phyloP scores from a whole-genome alignment of 2,888 invertebrate genomes.

The Nowickia ferox region DNA sequence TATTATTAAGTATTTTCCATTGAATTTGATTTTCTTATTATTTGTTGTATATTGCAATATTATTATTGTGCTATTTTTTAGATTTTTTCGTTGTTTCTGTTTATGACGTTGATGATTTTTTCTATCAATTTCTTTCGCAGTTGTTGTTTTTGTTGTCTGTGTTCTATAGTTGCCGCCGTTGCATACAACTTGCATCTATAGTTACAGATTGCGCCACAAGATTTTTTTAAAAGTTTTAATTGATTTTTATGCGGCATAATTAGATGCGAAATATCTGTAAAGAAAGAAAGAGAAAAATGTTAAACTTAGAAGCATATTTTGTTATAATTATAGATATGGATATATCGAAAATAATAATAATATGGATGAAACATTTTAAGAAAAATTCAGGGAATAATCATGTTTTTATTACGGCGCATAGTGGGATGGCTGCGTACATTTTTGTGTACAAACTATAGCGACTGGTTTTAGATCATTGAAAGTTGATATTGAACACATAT shows the following conservation, averaged over 20 bases:
- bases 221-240: conserved; percentile 44
- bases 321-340: no score
- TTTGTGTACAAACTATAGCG: no score
- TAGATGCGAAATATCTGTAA: conserved; percentile 61
- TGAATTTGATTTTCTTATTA: conserved; percentile 42
- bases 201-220: conserved; percentile 42
- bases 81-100: conserved; percentile 36
- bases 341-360: no score
- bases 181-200: conserved; percentile 64
- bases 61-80: conserved; percentile 17
- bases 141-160: conserved; percentile 44
- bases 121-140: conserved; percentile 46
- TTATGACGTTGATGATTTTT: conserved; percentile 46
- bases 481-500: no score
- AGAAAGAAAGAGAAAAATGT: conserved; percentile 2
- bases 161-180: conserved; percentile 61
- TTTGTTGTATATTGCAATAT: conserved; percentile 16
- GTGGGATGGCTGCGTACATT: no score
- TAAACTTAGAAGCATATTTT: neutral
- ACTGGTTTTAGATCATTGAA: no score
- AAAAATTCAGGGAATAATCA: no score
- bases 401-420: no score
- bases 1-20: conserved; percentile 53
- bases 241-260: conserved; percentile 63
- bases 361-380: no score